Conservation (phyloP, 2,888 invertebrate species). For the Heliconius sara region DNA sequence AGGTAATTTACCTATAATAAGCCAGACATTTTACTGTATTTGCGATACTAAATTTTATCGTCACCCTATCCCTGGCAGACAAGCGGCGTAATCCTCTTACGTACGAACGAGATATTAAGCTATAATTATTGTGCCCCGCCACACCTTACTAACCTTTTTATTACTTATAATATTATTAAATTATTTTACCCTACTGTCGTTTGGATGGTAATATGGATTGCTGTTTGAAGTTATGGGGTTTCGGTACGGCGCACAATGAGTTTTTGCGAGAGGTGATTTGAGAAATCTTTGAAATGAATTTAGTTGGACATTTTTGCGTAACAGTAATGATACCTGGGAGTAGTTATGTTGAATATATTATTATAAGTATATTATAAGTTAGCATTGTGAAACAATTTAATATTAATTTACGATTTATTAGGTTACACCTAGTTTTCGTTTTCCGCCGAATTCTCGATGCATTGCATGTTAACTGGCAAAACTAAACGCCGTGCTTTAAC, state of each 20-base stretch:
- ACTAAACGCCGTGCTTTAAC: too few relatives aligned
- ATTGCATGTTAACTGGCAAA: too few relatives aligned
- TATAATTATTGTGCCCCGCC: conserved; percentile 60
- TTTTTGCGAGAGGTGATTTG: neutral
- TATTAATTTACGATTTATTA: neutral
- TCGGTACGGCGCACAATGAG: neutral
- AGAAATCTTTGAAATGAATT: neutral
- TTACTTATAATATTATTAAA: conserved; percentile 48
- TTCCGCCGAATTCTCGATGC: too few relatives aligned
- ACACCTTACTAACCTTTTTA: conserved; percentile 55
- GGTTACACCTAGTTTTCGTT: too few relatives aligned
- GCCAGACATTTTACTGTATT: conserved; percentile 5
- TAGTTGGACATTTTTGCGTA: neutral
- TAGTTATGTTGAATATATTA: neutral
- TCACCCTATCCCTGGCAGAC: conserved; percentile 52
- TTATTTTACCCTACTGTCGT: conserved; percentile 28
- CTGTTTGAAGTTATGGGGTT: neutral
- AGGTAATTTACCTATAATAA: neutral
- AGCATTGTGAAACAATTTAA: neutral
- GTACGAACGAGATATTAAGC: conserved; percentile 60
- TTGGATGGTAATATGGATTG: conserved; percentile 12
- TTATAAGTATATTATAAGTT: neutral
- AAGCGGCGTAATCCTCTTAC: conserved; percentile 63
- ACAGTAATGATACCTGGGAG: neutral
- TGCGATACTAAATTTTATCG: conserved; percentile 46